Conservation (phyloP, 2,888 invertebrate species). For the Cephus nigrinus region DNA sequence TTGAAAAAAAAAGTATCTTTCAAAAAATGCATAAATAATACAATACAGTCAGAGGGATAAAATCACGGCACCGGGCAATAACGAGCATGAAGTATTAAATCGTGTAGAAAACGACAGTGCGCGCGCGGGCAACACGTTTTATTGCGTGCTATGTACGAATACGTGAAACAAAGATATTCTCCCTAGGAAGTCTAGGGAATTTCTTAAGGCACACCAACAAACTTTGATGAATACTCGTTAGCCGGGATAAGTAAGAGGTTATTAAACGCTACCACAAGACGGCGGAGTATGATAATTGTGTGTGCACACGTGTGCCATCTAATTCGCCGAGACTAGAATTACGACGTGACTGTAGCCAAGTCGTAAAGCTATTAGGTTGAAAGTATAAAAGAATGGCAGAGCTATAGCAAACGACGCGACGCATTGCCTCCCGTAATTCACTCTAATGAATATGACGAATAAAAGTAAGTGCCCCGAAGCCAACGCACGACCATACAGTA, state of each 20-base stretch:
- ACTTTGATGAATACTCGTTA: neutral
- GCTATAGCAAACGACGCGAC: neutral
- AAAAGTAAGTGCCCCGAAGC: neutral
- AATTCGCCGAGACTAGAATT: neutral
- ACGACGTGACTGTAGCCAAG: neutral
- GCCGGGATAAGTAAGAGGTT: neutral
- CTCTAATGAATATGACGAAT: neutral
- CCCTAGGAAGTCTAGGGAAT: neutral
- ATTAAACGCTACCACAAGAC: neutral
- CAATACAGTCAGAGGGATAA: neutral
- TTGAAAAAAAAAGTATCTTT: neutral
- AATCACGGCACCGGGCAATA: neutral
- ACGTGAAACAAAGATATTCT: neutral
- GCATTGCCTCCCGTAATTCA: neutral
- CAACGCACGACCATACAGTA: neutral
- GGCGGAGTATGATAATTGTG: neutral
- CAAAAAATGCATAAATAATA: slow-evolving; percentile 4
- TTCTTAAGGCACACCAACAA: neutral
- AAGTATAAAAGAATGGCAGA: neutral
- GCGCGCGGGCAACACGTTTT: neutral
- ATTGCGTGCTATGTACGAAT: neutral
- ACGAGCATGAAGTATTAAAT: neutral
- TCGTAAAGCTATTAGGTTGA: neutral
- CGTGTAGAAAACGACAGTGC: neutral
- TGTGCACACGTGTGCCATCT: neutral